These are phyloP conservation scores for Chelon auratus DNA, from an alignment of 2,797 vertebrate species.

Conservation along the genomic window DNA sequence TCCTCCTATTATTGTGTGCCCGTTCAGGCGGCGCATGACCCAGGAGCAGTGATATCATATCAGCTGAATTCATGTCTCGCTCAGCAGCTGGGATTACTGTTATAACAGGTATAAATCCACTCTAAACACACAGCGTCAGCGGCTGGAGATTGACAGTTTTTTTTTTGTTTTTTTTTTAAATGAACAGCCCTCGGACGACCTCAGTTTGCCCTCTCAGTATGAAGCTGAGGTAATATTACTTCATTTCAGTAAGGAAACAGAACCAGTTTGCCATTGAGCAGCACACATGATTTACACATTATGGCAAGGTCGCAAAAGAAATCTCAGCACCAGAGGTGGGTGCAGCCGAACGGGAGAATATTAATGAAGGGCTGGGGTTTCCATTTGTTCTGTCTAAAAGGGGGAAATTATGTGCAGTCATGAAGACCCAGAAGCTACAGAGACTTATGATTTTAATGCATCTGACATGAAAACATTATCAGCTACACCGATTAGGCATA, in stretches of 20 bases:
- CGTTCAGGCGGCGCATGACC: conserved; percentile 34
- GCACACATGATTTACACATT: conserved; percentile 50
- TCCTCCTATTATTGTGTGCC: conserved; percentile 49
- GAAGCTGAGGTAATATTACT: conserved; percentile 57
- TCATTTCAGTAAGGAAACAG: conserved; percentile 54
- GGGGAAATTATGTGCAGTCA: conserved; percentile 19
- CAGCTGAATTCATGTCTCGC: conserved; percentile 39
- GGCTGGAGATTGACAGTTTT: conserved; percentile 63
- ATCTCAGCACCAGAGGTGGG: conserved; percentile 10
- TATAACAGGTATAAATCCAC: conserved; percentile 54
- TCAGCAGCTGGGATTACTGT: conserved; percentile 49
- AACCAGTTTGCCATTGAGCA: conserved; percentile 46
- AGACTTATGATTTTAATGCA: background rate
- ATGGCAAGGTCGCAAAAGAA: conserved; percentile 51
- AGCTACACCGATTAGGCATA: background rate
- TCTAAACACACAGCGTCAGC: conserved; percentile 45
- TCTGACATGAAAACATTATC: conserved; percentile 21
- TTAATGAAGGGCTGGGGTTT: conserved; percentile 50
- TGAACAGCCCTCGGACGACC: conserved; percentile 55
- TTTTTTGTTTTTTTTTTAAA: conserved; percentile 39
- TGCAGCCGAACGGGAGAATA: conserved; percentile 24
- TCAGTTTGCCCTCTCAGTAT: conserved; percentile 56
- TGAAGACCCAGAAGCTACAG: conserved; percentile 1
- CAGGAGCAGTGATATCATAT: conserved; percentile 53
- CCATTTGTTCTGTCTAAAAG: conserved; percentile 28